Evolutionary conservation across 30 jellyfish, hydroid and myxozoan genomes (phyloP).

Genomic region (Nemopilema nomurai): DNA sequence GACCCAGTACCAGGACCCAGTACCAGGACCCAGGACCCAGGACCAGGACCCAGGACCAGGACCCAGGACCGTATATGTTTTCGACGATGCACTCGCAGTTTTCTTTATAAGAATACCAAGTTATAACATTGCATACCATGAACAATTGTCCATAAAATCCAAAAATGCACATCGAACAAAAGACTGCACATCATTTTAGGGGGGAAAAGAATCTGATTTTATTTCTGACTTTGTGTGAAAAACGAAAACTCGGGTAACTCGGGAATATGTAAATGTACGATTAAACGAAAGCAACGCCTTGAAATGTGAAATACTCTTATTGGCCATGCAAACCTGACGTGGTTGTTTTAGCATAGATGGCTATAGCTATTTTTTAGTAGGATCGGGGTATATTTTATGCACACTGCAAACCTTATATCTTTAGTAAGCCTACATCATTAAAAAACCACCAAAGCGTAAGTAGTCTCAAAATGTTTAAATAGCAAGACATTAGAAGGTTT

Average conservation of each 20-base stretch:
- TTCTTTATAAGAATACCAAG: not conserved
- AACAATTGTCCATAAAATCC: not conserved
- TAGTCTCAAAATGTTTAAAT: slow-evolving; percentile 7
- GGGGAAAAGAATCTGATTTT: not conserved
- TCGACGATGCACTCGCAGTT: not conserved
- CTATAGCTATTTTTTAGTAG: not conserved
- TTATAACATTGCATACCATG: not conserved
- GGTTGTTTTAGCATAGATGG: not conserved
- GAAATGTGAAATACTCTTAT: not conserved
- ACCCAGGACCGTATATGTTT: not conserved
- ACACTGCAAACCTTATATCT: not conserved
- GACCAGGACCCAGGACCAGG: slow-evolving; percentile 1
- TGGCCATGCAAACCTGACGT: not conserved
- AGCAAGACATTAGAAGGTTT: slow-evolving; percentile 37
- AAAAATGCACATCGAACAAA: not conserved
- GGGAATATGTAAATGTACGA: not conserved
- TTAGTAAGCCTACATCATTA: slow-evolving; percentile 9
- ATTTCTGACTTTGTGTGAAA: not conserved
- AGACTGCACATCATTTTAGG: not conserved
- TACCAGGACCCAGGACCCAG: not conserved
- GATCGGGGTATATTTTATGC: slow-evolving; percentile 3
- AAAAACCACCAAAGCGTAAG: slow-evolving; percentile 4
- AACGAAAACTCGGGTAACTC: not conserved
- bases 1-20: not conserved
- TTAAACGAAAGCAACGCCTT: not conserved